Percentiles rank a stretch among this genome's conserved stretches.
Conservation (phyloP, 2,113 vertebrate species). For the Girardinichthys multiradiatus region DNA sequence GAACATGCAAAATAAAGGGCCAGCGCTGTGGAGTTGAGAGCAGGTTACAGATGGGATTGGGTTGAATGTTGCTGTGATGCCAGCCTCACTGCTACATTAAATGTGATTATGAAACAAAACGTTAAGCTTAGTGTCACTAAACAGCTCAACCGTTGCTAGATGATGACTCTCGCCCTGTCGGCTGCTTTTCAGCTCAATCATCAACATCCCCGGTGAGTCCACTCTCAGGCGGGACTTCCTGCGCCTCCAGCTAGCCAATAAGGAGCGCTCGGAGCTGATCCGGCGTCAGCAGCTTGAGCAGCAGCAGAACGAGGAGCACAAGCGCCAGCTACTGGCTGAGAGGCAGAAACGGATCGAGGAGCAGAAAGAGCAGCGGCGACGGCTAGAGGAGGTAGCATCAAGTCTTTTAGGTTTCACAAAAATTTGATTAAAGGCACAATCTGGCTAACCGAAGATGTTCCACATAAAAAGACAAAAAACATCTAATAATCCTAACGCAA, state of each 20-base stretch:
- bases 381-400: slow-evolving; percentile 91
- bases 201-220: slow-evolving; percentile 96
- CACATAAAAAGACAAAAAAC: not conserved
- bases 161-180: not conserved
- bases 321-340: slow-evolving; percentile 94
- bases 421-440: not conserved
- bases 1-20: no score
- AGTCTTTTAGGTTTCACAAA: no score
- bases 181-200: slow-evolving; percentile 86
- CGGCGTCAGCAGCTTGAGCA: slow-evolving; percentile 97
- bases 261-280: slow-evolving; percentile 94
- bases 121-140: not conserved
- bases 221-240: slow-evolving; percentile 95
- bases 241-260: slow-evolving; percentile 96
- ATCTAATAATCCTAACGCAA: not conserved
- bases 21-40: no score
- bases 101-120: not conserved
- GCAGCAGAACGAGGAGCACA: slow-evolving; percentile 98
- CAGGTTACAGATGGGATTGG: no score
- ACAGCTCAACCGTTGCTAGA: not conserved
- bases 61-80: no score
- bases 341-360: slow-evolving; percentile 98
- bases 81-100: not conserved
- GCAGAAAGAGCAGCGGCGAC: slow-evolving; percentile 95
- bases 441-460: not conserved